Base-by-base conservation (phyloP, 2,888 invertebrate species). In the Synergus umbraculus region DNA sequence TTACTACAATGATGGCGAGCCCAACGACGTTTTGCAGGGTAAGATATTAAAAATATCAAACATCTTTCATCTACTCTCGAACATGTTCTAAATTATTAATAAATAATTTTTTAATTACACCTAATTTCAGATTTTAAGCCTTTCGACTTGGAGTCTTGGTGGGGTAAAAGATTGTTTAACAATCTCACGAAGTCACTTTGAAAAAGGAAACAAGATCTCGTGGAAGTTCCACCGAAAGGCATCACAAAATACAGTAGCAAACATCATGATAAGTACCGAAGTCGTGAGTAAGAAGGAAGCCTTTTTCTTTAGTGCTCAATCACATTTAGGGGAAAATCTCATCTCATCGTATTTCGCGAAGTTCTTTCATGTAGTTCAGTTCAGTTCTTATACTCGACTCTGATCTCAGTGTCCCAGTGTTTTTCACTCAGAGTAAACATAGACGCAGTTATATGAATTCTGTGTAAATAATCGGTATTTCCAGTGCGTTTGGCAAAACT, bases 131-230 rank as follows among this genome's bases (percentile, higher is more conserved):
- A 97, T 92, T 98, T 97, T 92, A 96, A 97, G 89, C 97, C 97
- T 29, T 97, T 97, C 90, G 97, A 98, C 93, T 93, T 98, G 89
- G 97, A 97, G 91, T 95, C 96, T 58, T 97, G 97, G 96, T 97
- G 97, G 97, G 97, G 97, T 83, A 96, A 96, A 91, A 94, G 97
- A 84, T 93, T 97, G 83, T 97, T 96, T 93, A 96, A 97, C 88
- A 97, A 96, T 92, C 96, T 97, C 91, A 97, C 97, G 80, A 96
- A 96, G 92, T 97, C 96, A 82, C 94, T 95, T 78, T 92, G 88
- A 91, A 85, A 91, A 85, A 83, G 60, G 66, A 37, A 79, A 64
- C 22, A 76, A 76, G 66, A 63, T 78, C 64, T 67, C 76, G 78
- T 54, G 44, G 43, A 54, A 60, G 78, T 78, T 63, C 76, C 78